Evolutionary conservation across 2,113 vertebrate species (phyloP).

Genomic region (Suricata suricatta): DNA sequence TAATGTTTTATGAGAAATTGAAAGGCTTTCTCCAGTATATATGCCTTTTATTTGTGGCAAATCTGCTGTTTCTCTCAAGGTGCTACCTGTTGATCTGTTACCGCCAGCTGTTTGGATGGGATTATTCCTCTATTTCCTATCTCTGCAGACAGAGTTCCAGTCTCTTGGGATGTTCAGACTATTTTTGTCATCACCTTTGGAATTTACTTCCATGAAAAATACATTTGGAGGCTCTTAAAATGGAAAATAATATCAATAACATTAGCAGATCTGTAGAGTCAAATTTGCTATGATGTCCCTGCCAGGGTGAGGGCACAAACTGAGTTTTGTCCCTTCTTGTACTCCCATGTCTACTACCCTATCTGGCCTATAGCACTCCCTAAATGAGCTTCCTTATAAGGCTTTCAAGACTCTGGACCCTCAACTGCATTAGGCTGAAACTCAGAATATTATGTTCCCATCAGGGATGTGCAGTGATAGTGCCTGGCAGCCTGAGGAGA

Average conservation of each 20-base stretch:
- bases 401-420: neutral
- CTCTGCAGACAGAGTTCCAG: neutral
- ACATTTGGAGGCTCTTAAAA: neutral
- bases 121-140: neutral
- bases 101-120: neutral
- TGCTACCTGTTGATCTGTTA: neutral
- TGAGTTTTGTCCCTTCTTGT: neutral
- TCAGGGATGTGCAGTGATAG: neutral
- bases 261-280: neutral
- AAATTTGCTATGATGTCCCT: neutral
- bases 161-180: neutral
- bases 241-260: neutral
- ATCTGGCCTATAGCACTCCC: neutral
- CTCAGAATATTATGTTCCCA: neutral
- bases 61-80: neutral
- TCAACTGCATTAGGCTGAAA: neutral
- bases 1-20: neutral
- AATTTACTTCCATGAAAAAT: constrained; percentile 16
- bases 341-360: neutral
- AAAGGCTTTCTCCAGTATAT: neutral
- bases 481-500: neutral
- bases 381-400: neutral
- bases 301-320: neutral
- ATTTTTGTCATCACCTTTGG: constrained; percentile 7
- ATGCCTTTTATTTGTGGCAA: neutral